phyloP scores from a whole-genome alignment of 2,113 vertebrate genomes.

The Pitta sordida region DNA sequence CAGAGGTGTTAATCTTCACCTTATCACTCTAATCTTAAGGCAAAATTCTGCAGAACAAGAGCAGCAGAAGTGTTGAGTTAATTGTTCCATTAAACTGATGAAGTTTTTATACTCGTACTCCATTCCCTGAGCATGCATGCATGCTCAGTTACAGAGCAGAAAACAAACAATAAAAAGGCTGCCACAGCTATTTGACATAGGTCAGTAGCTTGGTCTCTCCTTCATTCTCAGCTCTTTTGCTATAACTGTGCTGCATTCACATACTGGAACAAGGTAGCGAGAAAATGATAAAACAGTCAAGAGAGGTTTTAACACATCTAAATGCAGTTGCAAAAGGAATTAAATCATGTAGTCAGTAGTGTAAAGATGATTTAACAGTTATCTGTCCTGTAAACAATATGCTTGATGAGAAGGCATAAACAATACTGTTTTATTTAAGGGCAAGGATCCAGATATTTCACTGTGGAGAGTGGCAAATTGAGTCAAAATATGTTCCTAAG shows the following conservation, averaged over 20 bases:
- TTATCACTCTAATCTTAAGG: constrained; percentile 67
- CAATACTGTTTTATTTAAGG: neutral
- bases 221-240: neutral
- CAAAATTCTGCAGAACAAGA: constrained; percentile 67
- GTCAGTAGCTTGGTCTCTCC: neutral
- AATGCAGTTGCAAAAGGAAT: neutral
- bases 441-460: neutral
- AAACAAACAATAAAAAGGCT: neutral
- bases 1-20: constrained; percentile 72
- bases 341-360: constrained; percentile 9
- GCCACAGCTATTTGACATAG: neutral
- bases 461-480: neutral
- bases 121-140: neutral
- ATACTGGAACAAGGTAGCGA: neutral
- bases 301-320: neutral
- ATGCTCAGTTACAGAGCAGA: neutral
- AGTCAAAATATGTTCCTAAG: constrained; percentile 8
- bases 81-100: constrained; percentile 63
- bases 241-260: neutral
- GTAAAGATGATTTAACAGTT: constrained; percentile 2
- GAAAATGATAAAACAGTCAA: neutral
- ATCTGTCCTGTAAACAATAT: constrained; percentile 26
- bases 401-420: constrained; percentile 21
- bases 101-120: constrained; percentile 16
- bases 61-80: constrained; percentile 55